Evolutionary conservation across 2,113 vertebrate species (phyloP), one percentile per base, ranked within the genome.

Genomic region (Pionites leucogaster): DNA sequence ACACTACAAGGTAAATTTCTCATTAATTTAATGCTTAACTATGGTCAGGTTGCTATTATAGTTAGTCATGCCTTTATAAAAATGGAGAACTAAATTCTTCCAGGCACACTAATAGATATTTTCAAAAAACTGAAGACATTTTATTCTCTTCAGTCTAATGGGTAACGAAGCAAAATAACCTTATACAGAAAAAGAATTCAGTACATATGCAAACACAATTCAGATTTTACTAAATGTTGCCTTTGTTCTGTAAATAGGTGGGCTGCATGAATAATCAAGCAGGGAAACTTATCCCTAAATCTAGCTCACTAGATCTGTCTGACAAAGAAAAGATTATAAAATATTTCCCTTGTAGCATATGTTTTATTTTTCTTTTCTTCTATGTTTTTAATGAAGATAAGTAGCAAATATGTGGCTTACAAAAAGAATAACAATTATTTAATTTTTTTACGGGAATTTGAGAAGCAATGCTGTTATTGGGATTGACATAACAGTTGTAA

Each of bases 1-100:
- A 55, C 35, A 89, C 33, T 64, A 69, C n/a, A 75, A 64, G 37
- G 24, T 75, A 85, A 29, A 72, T 90, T 86, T 92, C 64, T 91
- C 41, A 86, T 92, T 91, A 95, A 91, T 88, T 89, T 93, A 93
- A 57, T 91, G 65, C 20, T 76, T 88, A 83, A 76, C 31, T 92
- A 72, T 79, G 33, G n/a, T 23, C 79, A 90, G 23, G 44, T 82
- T 84, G 12, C 6, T 46, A 25, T 55, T 65, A 59, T 15, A 59
- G 31, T 42, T 68, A 46, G 9, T 46, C 33, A 13, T 50, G 11
- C 17, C 11, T 88, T 70, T 70, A 59, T 49, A 81, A 74, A 89
- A 77, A 49, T 13, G 9, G 37, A 50, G 7, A 31, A 67, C 22
- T 65, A 86, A 60, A 82, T 85, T 65, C 14, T 70, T 72, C 39